phyloP scores from a whole-genome alignment of 1,140 invertebrate genomes.

The Dysdera silvatica region DNA sequence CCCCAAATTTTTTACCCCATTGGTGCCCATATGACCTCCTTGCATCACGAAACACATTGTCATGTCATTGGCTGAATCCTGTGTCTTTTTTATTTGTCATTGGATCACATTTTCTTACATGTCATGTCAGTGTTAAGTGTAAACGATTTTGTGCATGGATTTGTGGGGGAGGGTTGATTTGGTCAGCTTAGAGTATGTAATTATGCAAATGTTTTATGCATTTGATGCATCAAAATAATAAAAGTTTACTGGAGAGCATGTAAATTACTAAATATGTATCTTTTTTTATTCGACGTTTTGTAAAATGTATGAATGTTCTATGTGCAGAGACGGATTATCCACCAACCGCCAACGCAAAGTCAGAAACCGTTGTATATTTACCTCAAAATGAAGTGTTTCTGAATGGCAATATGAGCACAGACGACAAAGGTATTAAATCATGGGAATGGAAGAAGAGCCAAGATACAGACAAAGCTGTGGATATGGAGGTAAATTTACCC shows the following conservation, averaged over 20 bases:
- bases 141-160: too few species aligned
- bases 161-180: too few species aligned
- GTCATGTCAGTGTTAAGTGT: too few species aligned
- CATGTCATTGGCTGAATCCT: too few species aligned
- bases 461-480: slow-evolving; percentile 69
- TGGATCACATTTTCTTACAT: too few species aligned
- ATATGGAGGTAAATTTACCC: slow-evolving; percentile 68
- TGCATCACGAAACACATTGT: too few species aligned
- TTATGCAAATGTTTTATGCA: neutral
- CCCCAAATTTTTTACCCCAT: too few species aligned
- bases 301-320: neutral
- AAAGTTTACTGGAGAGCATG: neutral
- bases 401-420: slow-evolving; percentile 80
- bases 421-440: slow-evolving; percentile 81
- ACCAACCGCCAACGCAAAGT: slow-evolving; percentile 86
- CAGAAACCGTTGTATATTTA: slow-evolving; percentile 80
- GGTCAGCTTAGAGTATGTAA: too few species aligned
- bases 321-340: slow-evolving; percentile 74
- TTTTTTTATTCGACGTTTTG: too few species aligned
- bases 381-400: slow-evolving; percentile 75
- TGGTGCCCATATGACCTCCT: too few species aligned
- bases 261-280: neutral
- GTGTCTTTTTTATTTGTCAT: too few species aligned
- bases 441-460: slow-evolving; percentile 92
- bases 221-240: neutral